These are phyloP conservation scores for Osmerus mordax DNA, from an alignment of 2,113 vertebrate species.

Conservation along the genomic window DNA sequence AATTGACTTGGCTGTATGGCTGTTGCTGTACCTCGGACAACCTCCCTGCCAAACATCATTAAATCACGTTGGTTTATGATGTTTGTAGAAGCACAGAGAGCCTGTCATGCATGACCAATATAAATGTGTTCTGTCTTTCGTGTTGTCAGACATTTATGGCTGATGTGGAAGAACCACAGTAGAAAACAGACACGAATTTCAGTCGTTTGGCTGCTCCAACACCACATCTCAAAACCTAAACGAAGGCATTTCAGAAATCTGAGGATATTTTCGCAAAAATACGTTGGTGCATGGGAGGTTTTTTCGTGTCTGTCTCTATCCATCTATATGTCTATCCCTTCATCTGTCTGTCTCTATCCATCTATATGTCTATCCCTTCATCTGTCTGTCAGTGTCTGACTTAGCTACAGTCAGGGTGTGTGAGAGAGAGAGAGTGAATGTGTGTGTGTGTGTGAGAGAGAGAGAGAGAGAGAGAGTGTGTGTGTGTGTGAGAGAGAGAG, in stretches of 20 bases:
- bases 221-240: not conserved
- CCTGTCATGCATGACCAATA: not conserved
- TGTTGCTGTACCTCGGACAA: not conserved
- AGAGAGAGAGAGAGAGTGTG: not conserved
- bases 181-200: not conserved
- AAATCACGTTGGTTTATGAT: constrained; percentile 18
- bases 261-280: not conserved
- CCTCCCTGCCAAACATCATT: constrained; percentile 9
- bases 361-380: constrained; percentile 9
- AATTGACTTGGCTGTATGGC: not conserved
- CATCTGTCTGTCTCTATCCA: constrained; percentile 21
- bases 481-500: not conserved
- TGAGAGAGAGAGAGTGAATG: not conserved
- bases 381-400: constrained; percentile 7
- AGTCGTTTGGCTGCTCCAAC: no score
- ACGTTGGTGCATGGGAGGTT: not conserved
- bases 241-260: not conserved
- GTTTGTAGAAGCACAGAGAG: constrained; percentile 10
- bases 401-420: constrained; percentile 7
- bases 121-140: not conserved
- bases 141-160: not conserved
- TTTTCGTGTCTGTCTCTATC: constrained; percentile 14
- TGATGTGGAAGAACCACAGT: not conserved
- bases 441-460: not conserved
- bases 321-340: constrained; percentile 15